A percentile compares a stretch with the other conserved stretches of the same genome.
Evolutionary conservation across 2,797 vertebrate genomes (phyloP).

Genomic region (Scolopax bukidnonensis): DNA sequence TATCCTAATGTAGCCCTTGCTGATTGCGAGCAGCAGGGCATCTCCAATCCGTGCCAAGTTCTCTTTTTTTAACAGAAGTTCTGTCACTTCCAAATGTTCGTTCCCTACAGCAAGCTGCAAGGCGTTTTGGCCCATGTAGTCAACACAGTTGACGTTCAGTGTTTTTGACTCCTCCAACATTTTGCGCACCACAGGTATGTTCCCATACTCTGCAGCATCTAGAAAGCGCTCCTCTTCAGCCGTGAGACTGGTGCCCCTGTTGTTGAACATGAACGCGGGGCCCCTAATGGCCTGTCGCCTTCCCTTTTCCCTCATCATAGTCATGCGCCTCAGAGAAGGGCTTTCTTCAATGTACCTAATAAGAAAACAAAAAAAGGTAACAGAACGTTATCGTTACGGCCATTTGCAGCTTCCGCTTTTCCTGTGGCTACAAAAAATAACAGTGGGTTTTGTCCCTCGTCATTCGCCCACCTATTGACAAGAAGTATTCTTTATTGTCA

Average conservation of each 20-base stretch:
- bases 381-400: background rate
- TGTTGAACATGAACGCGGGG: conserved; percentile 89
- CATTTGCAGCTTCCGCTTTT: background rate
- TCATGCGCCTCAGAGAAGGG: conserved; percentile 79
- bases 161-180: conserved; percentile 88
- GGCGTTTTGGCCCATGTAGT: conserved; percentile 91
- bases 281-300: conserved; percentile 86
- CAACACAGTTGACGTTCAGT: conserved; percentile 89
- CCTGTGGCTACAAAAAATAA: background rate
- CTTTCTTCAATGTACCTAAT: conserved; percentile 79
- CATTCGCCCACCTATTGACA: background rate
- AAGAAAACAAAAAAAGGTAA: background rate
- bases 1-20: conserved; percentile 90
- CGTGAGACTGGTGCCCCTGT: conserved; percentile 83
- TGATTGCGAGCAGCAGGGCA: conserved; percentile 89
- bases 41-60: conserved; percentile 90
- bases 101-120: conserved; percentile 90
- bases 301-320: conserved; percentile 86
- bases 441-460: background rate
- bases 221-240: conserved; percentile 88
- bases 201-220: conserved; percentile 88
- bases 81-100: conserved; percentile 90
- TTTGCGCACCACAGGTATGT: conserved; percentile 90
- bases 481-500: background rate
- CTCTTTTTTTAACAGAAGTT: conserved; percentile 86